Percentiles rank a stretch among this genome's conserved stretches.
phyloP scores from a whole-genome alignment of 2,113 vertebrate species.

The Phodopus roborovskii region DNA sequence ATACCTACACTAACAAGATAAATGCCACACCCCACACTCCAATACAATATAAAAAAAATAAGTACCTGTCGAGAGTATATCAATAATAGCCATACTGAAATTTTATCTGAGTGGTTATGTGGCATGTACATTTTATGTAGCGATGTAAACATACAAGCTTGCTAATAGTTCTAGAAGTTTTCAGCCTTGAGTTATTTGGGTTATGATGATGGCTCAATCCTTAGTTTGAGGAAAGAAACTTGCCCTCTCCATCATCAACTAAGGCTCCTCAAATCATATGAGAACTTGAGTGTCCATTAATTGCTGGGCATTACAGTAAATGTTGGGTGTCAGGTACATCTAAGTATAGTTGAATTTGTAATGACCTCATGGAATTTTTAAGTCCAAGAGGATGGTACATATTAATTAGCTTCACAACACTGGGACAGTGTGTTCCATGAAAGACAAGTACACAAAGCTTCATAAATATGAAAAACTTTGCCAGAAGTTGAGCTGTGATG shows the following conservation, averaged over 20 bases:
- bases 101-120: background rate
- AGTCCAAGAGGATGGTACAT: background rate
- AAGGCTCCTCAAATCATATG: background rate
- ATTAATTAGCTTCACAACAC: background rate
- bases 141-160: background rate
- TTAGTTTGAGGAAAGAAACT: background rate
- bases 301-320: background rate
- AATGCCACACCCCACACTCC: fast-evolving
- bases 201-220: background rate
- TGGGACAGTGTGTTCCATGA: background rate
- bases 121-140: background rate
- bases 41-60: background rate
- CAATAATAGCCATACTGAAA: background rate
- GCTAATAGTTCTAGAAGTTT: background rate
- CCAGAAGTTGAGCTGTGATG: background rate
- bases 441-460: background rate
- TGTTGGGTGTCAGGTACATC: background rate
- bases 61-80: background rate
- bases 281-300: background rate
- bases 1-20: too few relatives aligned
- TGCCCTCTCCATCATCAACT: background rate
- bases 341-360: background rate
- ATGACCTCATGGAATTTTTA: background rate
- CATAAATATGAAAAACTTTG: background rate
- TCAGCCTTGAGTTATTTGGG: background rate